Percentiles rank a stretch among this genome's conserved stretches.
phyloP scores from a whole-genome alignment of 2,113 vertebrate species.

The Semnopithecus entellus region DNA sequence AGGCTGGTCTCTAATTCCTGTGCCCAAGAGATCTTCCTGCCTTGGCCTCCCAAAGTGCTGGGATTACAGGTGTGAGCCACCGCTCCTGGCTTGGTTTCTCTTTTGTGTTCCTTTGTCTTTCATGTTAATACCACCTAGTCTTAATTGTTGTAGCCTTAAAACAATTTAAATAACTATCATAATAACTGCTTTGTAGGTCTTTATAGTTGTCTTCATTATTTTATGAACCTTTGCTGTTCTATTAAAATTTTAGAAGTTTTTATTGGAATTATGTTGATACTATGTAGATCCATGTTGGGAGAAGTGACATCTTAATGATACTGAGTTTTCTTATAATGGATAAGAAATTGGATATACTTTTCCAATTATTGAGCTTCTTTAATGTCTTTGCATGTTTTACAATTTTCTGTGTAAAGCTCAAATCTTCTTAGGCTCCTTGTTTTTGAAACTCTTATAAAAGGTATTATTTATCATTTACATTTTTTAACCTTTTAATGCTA shows the following conservation, averaged over 20 bases:
- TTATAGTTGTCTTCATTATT: not conserved
- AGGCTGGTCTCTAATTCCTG: no score
- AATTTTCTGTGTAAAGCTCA: not conserved
- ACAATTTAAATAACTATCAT: not conserved
- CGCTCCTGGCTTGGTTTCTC: not conserved
- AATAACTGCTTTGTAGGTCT: not conserved
- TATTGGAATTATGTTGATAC: not conserved
- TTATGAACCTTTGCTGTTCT: not conserved
- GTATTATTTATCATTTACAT: not conserved
- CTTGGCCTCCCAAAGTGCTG: no score
- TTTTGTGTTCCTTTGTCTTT: not conserved
- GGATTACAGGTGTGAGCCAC: no score
- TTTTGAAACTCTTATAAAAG: not conserved
- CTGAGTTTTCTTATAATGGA: not conserved
- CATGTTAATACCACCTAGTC: not conserved
- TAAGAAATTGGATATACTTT: not conserved
- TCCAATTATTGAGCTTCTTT: not conserved
- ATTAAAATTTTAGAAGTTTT: not conserved
- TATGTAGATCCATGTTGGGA: not conserved
- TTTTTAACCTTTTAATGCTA: not conserved
- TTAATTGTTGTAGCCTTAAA: not conserved
- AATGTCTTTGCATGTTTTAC: not conserved
- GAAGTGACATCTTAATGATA: not conserved
- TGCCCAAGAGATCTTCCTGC: no score
- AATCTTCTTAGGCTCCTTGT: not conserved